These are phyloP conservation scores for Uria aalge DNA, from an alignment of 2,113 vertebrate genomes.

Conservation along the genomic window DNA sequence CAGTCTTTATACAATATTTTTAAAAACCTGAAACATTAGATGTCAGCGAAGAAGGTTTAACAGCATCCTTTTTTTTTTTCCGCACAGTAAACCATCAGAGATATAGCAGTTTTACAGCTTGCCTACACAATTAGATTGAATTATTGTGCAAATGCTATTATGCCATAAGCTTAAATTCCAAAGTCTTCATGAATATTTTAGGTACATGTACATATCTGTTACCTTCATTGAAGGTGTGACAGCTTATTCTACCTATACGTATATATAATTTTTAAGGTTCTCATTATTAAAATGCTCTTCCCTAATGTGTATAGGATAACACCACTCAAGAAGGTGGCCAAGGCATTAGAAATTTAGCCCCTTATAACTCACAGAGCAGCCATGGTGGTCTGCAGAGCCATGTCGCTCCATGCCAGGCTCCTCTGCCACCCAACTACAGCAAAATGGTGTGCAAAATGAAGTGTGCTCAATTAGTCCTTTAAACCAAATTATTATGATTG, in stretches of 20 bases:
- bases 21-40: constrained; percentile 82
- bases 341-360: background rate
- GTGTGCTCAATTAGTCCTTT: background rate
- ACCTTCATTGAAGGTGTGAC: constrained; percentile 43
- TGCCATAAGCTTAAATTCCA: constrained; percentile 58
- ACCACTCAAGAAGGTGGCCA: background rate
- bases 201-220: constrained; percentile 60
- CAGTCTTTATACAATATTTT: constrained; percentile 83
- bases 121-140: constrained; percentile 73
- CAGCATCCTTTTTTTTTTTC: constrained; percentile 22
- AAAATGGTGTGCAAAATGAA: background rate
- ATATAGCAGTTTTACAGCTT: constrained; percentile 63
- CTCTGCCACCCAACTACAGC: background rate
- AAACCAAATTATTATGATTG: constrained; percentile 22
- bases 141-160: constrained; percentile 68
- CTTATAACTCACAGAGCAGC: background rate
- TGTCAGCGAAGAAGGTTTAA: constrained; percentile 79
- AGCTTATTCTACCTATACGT: background rate
- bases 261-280: constrained; percentile 10
- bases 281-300: constrained; percentile 21
- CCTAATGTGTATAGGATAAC: background rate
- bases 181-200: constrained; percentile 60
- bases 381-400: background rate
- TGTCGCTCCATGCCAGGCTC: background rate
- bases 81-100: constrained; percentile 59